Evolutionary conservation across 2,113 vertebrate genomes (phyloP).

Genomic region (Phalacrocorax aristotelis): DNA sequence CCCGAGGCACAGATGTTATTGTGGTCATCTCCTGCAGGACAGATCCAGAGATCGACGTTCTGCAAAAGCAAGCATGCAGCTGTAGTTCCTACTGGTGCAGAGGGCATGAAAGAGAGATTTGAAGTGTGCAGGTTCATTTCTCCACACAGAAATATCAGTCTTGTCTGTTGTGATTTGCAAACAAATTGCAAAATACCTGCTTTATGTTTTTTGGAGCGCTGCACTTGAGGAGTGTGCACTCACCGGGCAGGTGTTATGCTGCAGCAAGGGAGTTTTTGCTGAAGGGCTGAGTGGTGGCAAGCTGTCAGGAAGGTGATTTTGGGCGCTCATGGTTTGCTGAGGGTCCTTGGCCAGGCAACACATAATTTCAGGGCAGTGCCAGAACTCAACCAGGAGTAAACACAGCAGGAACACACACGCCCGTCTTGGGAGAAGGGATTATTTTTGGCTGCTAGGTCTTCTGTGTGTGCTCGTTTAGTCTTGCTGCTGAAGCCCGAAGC

Average conservation of each 20-base stretch:
- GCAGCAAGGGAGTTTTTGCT: background rate
- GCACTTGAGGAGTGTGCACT: background rate
- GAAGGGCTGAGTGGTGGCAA: background rate
- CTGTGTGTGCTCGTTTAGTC: background rate
- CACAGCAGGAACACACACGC: background rate
- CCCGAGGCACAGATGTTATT: fast-evolving
- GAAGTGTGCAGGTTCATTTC: background rate
- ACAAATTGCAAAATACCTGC: background rate
- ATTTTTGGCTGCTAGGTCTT: background rate
- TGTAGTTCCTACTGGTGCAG: background rate
- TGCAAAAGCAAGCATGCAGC: background rate
- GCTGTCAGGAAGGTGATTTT: background rate
- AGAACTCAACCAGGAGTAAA: background rate
- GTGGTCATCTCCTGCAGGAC: background rate
- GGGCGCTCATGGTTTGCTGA: background rate
- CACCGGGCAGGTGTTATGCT: fast-evolving
- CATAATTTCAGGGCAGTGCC: background rate
- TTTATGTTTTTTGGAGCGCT: background rate
- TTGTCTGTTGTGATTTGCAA: background rate
- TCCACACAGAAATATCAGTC: background rate
- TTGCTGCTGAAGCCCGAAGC: background rate
- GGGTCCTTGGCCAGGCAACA: background rate
- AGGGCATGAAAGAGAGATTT: background rate
- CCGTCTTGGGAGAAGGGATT: background rate
- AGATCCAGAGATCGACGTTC: background rate